Base-by-base conservation (phyloP, 2,797 vertebrate genomes). In the Aplochiton taeniatus region DNA sequence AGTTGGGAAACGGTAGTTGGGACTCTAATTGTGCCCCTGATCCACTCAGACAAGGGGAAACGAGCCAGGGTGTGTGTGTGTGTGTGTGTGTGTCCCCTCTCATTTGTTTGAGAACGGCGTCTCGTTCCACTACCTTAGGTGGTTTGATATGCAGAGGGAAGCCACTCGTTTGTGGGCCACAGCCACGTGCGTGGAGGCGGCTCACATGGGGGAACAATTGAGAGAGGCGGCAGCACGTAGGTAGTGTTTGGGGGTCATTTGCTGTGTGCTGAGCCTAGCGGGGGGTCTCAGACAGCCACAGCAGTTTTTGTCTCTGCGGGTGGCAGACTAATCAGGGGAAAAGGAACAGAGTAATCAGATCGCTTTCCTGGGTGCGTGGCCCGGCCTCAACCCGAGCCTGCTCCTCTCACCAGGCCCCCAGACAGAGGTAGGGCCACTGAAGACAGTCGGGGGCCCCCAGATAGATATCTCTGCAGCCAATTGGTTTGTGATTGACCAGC, bases 301-400 rank as follows among this genome's bases (percentile, higher is more conserved):
- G 63, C 43, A 20, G 61, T 46, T 41, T 71, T 65, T 64, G 57
- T 66, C 76, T 61, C 80, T 81, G 85, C 79, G 46, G 82, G 87
- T 66, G 16, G 44, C 54, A 50, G 12, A 77, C 83, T 88, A 88
- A 91, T 90, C 89, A 87, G 73, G 65, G 77, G 63, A 74, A 58
- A 61, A 75, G 77, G 69, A 67, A 59, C 56, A 64, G 53, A 57
- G 63, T 72, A 79, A 77, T 61, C 66, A 74, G 74, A 80, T 82
- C 69, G 70, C 68, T 17, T 59, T 46, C 44, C 45, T 42, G 2
- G 67, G 20, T 51, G 55, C 50, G 19, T 65, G 80, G 59, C 60
- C 51, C 53, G n/a, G n/a, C 16, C 20, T 53, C 41, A 57, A 31
- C 41, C 41, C 55, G 6, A 41, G 41, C 55, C 1, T 16, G 14